Evolutionary conservation across 2,888 invertebrate genomes (phyloP), one percentile per base, ranked within the genome.

Genomic region (Margaritifera margaritifera): DNA sequence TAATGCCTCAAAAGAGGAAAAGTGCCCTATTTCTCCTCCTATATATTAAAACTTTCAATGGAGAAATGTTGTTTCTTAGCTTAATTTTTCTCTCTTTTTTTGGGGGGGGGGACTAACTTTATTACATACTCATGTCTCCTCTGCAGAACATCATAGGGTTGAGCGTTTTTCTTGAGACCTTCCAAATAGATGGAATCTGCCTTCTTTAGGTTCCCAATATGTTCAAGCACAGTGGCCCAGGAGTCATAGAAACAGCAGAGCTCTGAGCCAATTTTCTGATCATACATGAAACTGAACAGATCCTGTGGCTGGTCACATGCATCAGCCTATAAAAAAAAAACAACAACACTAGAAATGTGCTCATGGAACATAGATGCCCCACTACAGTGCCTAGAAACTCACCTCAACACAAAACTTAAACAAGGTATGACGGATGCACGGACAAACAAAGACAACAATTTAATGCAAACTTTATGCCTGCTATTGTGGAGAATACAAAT

Each of bases 211-310:
- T 97, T 95, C 42, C 94, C 94, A 61, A 92, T 92, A 78, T 93
- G 93, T 89, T 97, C 97, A 83, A 95, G 93, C 83, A 95, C 94
- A 86, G 94, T 94, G 0, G 97, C 95, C 96, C 97, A 97, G 19
- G 95, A 94, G 80, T 94, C 93, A 88, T 97, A 98, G 87, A 97
- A 94, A 81, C 94, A 94, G 0, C 96, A 93, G 76, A 95, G 93
- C 90, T 94, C 93, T 50, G 93, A 77, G 50, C 96, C 96, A 80
- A 97, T 93, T 52, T 94, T 95, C 87, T 93, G 93, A 78, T 93
- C 93, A 84, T 94, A 94, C 86, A 97, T 91, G 90, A 94, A 93
- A 87, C 94, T 94, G 90, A 94, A 97, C 73, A 96, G 82, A 57
- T 90, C 89, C 19, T 87, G 66, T 5, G 89, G 86, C 25, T 92